These are phyloP conservation scores for Florisuga fusca DNA, from an alignment of 2,797 vertebrate genomes.

Conservation along the genomic window DNA sequence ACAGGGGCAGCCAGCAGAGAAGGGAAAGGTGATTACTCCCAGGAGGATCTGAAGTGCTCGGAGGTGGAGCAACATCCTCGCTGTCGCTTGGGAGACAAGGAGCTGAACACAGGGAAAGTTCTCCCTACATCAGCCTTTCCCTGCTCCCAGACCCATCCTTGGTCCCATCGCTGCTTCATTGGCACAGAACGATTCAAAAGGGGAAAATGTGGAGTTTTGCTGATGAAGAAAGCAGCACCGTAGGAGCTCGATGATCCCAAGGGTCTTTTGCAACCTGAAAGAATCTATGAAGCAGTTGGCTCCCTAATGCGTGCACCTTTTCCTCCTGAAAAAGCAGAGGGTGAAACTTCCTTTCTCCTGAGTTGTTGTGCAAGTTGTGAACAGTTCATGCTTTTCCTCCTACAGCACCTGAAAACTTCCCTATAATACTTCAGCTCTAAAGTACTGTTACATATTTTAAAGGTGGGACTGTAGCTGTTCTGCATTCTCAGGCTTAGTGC, in stretches of 20 bases:
- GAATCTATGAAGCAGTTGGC: not conserved
- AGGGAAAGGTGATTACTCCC: not conserved
- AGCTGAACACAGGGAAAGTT: not conserved
- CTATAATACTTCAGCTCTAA: not conserved
- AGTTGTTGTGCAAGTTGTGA: not conserved
- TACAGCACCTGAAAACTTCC: not conserved
- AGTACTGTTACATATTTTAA: not conserved
- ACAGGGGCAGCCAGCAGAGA: not conserved
- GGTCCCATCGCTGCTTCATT: not conserved
- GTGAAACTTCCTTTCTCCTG: constrained; percentile 1
- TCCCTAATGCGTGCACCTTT: not conserved
- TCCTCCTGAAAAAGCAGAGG: not conserved
- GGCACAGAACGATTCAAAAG: not conserved
- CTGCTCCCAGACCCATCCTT: not conserved
- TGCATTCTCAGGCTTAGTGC: not conserved
- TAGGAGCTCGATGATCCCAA: not conserved
- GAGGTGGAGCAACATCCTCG: not conserved
- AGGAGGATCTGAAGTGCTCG: not conserved
- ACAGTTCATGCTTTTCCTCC: not conserved
- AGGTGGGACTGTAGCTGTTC: not conserved
- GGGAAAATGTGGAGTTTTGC: not conserved
- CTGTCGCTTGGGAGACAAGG: not conserved
- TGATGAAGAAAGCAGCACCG: not conserved
- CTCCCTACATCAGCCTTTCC: not conserved
- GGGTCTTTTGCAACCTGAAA: too few species aligned